These are phyloP conservation scores for Hipposideros armiger DNA, from an alignment of 2,113 vertebrate species.

Conservation along the genomic window DNA sequence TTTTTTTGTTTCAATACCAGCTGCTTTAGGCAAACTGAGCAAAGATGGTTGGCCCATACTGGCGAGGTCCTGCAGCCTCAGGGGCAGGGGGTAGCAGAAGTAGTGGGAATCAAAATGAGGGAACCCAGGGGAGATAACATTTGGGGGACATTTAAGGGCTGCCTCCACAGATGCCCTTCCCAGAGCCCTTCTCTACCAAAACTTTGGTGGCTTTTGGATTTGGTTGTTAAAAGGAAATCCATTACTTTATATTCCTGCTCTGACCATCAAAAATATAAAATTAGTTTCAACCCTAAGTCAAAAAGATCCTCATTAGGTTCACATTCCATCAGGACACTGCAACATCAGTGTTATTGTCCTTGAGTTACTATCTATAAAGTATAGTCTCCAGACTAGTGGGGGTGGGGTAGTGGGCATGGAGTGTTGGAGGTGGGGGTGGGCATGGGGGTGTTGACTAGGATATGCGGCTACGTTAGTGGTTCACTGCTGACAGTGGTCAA, in stretches of 20 bases:
- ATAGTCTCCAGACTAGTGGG: neutral
- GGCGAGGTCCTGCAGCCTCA: neutral
- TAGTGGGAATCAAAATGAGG: neutral
- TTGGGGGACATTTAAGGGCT: neutral
- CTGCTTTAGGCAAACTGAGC: neutral
- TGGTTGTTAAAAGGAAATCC: neutral
- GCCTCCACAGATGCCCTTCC: neutral
- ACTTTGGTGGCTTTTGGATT: neutral
- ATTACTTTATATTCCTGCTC: neutral
- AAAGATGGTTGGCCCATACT: neutral
- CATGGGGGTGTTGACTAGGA: neutral
- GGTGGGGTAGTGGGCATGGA: neutral
- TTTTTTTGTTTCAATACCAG: neutral
- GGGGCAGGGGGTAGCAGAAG: neutral
- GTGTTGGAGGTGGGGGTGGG: neutral
- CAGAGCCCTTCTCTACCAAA: neutral
- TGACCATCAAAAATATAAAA: neutral
- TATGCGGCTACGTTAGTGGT: neutral
- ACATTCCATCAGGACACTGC: neutral
- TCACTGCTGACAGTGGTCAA: neutral
- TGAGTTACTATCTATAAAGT: neutral
- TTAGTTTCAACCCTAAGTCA: neutral
- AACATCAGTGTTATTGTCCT: neutral
- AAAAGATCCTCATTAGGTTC: neutral
- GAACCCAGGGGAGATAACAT: neutral